Evolutionary conservation across 2,797 vertebrate genomes (phyloP).

Genomic region (Brotogeris chrysoptera): DNA sequence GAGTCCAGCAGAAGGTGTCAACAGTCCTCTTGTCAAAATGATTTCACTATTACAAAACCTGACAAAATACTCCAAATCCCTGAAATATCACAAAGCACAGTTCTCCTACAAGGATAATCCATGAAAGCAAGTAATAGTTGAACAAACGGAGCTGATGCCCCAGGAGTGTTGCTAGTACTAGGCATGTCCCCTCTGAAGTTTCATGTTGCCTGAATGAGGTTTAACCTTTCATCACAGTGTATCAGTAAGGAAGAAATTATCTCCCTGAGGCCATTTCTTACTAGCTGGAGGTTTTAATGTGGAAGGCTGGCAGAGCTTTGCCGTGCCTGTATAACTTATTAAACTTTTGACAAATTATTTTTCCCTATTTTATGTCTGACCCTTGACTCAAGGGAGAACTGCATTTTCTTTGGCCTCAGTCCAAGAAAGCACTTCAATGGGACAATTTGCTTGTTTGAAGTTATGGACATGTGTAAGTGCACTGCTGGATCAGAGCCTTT

Average conservation of each 20-base stretch:
- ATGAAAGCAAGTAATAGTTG: neutral
- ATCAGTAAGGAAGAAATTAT: neutral
- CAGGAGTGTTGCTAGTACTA: neutral
- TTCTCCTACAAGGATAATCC: neutral
- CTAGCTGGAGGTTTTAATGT: neutral
- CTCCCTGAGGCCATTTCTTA: constrained; percentile 1
- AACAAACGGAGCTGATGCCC: neutral
- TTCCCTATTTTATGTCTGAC: constrained; percentile 29
- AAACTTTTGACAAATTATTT: constrained; percentile 52
- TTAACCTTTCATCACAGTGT: neutral
- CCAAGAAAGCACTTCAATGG: constrained; percentile 57
- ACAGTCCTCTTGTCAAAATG: neutral
- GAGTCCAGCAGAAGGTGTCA: constrained; percentile 34
- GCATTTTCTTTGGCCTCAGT: constrained; percentile 24
- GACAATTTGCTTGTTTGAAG: constrained; percentile 42
- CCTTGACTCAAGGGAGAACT: neutral
- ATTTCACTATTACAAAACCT: neutral
- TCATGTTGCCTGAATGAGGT: neutral
- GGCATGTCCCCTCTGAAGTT: neutral
- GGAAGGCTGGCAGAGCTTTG: constrained; percentile 2
- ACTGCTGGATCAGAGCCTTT: constrained; percentile 57
- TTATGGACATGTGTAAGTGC: constrained; percentile 51
- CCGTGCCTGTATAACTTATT: constrained; percentile 13
- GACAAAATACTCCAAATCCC: neutral
- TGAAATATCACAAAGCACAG: fast-evolving